These are phyloP conservation scores for Congeria kusceri DNA, from an alignment of 2,888 invertebrate genomes.

Conservation along the genomic window DNA sequence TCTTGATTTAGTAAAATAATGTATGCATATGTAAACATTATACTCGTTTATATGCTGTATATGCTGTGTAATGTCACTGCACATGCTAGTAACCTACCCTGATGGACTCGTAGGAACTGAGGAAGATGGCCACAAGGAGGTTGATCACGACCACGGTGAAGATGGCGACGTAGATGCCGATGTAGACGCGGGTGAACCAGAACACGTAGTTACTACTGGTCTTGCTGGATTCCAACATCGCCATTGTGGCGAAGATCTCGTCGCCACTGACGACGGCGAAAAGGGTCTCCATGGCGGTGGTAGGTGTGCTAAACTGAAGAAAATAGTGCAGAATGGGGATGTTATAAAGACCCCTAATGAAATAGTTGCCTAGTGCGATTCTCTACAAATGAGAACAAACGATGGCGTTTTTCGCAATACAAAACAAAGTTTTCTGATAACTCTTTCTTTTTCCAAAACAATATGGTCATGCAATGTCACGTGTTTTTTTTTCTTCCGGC, in stretches of 20 bases:
- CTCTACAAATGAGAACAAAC: no score
- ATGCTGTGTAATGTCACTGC: neutral
- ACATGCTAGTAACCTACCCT: constrained; percentile 19
- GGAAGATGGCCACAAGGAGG: constrained; percentile 45
- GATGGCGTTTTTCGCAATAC: no score
- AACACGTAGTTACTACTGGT: constrained; percentile 27
- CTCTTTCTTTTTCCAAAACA: no score
- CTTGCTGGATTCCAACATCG: constrained; percentile 41
- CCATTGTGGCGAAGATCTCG: constrained; percentile 42
- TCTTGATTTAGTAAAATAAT: no score
- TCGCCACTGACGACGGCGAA: constrained; percentile 47
- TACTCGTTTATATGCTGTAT: neutral
- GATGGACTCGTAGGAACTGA: constrained; percentile 48
- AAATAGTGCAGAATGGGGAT: no score
- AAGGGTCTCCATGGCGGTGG: constrained; percentile 31
- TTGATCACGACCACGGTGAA: constrained; percentile 52
- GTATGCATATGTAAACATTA: no score
- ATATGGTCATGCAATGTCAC: no score
- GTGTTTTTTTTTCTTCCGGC: no score
- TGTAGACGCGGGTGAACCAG: constrained; percentile 49
- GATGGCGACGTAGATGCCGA: constrained; percentile 32
- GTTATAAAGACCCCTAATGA: no score
- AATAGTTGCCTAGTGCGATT: no score
- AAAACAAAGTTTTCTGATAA: no score
- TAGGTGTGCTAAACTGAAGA: constrained; percentile 37